Percentiles rank a stretch among this genome's conserved stretches.
Conservation (phyloP, 2,113 vertebrate species). For the Piprites chloris region DNA sequence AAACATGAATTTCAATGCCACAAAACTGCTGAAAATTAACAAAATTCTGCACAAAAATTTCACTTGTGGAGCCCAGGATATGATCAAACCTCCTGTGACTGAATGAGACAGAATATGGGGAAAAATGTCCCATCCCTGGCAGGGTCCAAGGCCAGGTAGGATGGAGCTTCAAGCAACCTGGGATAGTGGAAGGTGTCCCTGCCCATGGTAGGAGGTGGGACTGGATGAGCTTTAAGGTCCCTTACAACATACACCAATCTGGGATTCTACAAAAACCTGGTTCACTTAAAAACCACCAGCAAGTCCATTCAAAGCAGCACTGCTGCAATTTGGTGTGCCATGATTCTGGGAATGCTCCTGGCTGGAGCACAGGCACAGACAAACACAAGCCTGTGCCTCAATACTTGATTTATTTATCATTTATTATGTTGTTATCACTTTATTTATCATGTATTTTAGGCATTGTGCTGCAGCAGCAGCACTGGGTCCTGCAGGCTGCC, state of each 20-base stretch:
- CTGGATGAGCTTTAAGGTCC: fast-evolving
- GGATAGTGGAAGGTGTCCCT: neutral
- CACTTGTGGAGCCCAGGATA: fast-evolving
- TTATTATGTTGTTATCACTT: fast-evolving
- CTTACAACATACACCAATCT: neutral
- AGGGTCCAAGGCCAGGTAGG: neutral
- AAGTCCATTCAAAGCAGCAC: neutral
- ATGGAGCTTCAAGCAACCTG: neutral
- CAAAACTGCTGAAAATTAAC: neutral
- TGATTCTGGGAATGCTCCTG: fast-evolving
- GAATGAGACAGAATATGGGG: neutral
- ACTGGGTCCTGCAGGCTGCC: neutral
- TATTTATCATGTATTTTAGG: fast-evolving
- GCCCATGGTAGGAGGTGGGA: neutral
- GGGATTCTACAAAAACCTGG: neutral
- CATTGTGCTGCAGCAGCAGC: fast-evolving
- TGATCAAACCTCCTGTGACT: neutral
- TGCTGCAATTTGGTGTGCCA: fast-evolving
- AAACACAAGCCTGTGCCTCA: fast-evolving
- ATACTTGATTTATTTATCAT: fast-evolving
- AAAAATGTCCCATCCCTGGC: neutral
- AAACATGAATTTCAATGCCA: neutral
- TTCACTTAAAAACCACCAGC: neutral
- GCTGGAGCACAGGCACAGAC: neutral
- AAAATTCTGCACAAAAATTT: neutral